Percentiles rank a stretch among this genome's conserved stretches.
phyloP scores from a whole-genome alignment of 2,113 vertebrate species.

The Saccopteryx leptura region DNA sequence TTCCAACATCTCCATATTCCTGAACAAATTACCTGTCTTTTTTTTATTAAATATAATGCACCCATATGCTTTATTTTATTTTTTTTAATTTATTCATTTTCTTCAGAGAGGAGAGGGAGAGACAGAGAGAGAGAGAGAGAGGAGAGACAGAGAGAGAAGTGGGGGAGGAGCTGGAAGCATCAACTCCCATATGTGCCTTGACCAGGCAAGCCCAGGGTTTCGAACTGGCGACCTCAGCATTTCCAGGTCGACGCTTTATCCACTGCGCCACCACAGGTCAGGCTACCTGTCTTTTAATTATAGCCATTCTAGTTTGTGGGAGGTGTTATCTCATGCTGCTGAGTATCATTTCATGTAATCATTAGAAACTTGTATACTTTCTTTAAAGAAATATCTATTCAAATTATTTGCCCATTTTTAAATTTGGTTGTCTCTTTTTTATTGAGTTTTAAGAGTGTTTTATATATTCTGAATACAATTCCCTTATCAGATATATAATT shows the following conservation, averaged over 20 bases:
- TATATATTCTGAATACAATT: background rate
- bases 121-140: too few species aligned
- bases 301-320: background rate
- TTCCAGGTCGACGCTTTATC: too few species aligned
- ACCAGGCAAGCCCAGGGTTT: too few species aligned
- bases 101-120: too few species aligned
- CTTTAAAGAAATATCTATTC: background rate
- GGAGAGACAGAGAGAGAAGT: too few species aligned
- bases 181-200: too few species aligned
- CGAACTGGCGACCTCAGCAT: too few species aligned
- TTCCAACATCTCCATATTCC: background rate
- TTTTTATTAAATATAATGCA: background rate
- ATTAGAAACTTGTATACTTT: background rate
- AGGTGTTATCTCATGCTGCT: background rate
- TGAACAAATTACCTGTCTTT: background rate
- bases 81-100: too few species aligned
- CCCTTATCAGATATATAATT: background rate
- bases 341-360: background rate
- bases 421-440: background rate
- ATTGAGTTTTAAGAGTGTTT: background rate
- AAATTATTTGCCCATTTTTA: background rate
- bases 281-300: background rate
- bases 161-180: too few species aligned
- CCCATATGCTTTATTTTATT: too few species aligned
- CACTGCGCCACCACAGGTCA: too few species aligned